Evolutionary conservation across 2,113 vertebrate genomes (phyloP).

Genomic region (Cathartes aura): DNA sequence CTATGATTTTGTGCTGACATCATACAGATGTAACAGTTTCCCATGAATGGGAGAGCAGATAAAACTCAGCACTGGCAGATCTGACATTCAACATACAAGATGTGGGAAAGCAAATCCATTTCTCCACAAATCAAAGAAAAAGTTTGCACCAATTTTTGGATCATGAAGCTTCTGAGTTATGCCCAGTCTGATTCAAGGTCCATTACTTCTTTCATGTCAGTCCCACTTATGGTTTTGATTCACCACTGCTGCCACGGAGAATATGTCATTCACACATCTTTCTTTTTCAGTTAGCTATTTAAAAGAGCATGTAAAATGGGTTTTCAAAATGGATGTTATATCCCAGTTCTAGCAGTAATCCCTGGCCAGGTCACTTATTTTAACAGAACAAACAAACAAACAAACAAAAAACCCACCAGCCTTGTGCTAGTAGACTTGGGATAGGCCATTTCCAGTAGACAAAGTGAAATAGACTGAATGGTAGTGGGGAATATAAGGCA

Average conservation of each 20-base stretch:
- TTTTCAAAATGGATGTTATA: background rate
- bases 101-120: background rate
- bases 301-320: background rate
- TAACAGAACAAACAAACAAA: background rate
- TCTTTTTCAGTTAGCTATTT: background rate
- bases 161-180: background rate
- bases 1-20: background rate
- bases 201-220: background rate
- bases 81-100: background rate
- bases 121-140: background rate
- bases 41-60: background rate
- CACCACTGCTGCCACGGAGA: background rate
- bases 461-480: background rate
- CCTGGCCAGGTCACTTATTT: background rate
- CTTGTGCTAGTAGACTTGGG: background rate
- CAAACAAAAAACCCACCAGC: background rate
- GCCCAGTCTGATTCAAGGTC: background rate
- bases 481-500: background rate
- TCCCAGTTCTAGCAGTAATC: background rate
- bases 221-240: background rate
- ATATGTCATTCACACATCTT: background rate
- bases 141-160: background rate
- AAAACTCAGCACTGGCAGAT: background rate
- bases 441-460: background rate
- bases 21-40: background rate